Percentiles rank a stretch among this genome's conserved stretches.
Conservation (phyloP, 2,113 vertebrate species). For the Raphicerus campestris region DNA sequence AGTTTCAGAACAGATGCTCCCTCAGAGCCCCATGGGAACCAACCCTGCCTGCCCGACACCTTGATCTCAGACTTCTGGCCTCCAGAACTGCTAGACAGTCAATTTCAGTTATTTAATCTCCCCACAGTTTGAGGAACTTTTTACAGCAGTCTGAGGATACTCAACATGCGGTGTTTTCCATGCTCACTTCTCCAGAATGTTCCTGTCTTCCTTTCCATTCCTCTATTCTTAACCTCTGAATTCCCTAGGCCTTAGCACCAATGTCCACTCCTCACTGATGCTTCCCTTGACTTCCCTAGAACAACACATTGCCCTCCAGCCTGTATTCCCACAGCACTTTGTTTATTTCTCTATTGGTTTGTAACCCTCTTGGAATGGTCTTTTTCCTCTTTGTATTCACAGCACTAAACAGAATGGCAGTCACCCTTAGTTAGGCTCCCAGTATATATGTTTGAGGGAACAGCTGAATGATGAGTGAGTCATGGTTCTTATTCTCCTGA, state of each 20-base stretch:
- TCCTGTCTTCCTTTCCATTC: background rate
- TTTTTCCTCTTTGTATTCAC: background rate
- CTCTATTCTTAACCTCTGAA: background rate
- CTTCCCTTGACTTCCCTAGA: background rate
- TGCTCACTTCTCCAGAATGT: background rate
- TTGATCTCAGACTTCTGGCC: background rate
- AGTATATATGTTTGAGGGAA: background rate
- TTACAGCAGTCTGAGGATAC: background rate
- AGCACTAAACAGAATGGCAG: background rate
- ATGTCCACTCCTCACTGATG: accelerated
- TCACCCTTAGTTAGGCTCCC: background rate
- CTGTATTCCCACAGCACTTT: background rate
- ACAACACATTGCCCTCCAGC: background rate
- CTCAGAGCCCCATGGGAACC: background rate
- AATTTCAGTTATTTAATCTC: background rate
- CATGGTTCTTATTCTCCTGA: background rate
- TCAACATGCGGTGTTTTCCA: no score
- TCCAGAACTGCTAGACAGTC: background rate
- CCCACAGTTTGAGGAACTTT: background rate
- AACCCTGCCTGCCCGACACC: accelerated
- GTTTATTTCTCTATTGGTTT: background rate
- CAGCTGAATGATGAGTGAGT: background rate
- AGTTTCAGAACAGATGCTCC: background rate
- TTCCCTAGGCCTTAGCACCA: background rate
- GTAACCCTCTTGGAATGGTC: background rate